Conservation (phyloP, 1,140 invertebrate genomes). For the Drosophila sp. region DNA sequence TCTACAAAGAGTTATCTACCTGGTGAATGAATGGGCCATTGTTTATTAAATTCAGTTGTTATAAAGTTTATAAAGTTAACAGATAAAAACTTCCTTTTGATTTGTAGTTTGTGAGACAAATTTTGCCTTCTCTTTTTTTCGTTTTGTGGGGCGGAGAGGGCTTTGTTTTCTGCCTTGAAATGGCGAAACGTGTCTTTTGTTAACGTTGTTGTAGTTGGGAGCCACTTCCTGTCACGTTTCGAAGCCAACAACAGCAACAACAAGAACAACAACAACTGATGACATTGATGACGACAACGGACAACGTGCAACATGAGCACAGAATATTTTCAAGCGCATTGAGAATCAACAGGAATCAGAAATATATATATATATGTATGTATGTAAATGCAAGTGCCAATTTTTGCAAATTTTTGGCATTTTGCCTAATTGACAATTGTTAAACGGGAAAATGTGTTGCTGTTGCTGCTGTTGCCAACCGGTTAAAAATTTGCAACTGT, state of each 20-base stretch:
- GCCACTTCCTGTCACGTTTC: slow-evolving; percentile 49
- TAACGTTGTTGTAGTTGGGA: slow-evolving; percentile 4
- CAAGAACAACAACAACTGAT: slow-evolving; percentile 22
- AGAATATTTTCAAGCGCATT: slow-evolving; percentile 15
- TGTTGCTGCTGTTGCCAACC: not conserved
- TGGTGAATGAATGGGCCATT: not conserved
- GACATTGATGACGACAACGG: slow-evolving; percentile 3
- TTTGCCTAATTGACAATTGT: slow-evolving; percentile 8
- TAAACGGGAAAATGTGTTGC: not conserved
- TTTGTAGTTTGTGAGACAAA: slow-evolving; percentile 24
- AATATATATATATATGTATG: not conserved
- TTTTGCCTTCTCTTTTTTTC: not conserved
- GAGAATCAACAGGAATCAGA: not conserved
- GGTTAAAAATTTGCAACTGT: slow-evolving; percentile 7
- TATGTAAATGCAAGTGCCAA: not conserved
- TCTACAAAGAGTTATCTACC: not conserved
- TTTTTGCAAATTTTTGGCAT: slow-evolving; percentile 3
- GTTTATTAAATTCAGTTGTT: not conserved
- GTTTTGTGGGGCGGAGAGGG: not conserved
- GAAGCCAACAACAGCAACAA: slow-evolving; percentile 6
- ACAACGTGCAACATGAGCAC: not conserved
- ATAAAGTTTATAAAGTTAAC: not conserved
- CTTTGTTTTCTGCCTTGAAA: slow-evolving; percentile 23
- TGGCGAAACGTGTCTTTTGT: not conserved
- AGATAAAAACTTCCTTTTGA: slow-evolving; percentile 3